Base-by-base conservation (phyloP, 1,140 invertebrate species). In the Philotrypesis tridentata region DNA sequence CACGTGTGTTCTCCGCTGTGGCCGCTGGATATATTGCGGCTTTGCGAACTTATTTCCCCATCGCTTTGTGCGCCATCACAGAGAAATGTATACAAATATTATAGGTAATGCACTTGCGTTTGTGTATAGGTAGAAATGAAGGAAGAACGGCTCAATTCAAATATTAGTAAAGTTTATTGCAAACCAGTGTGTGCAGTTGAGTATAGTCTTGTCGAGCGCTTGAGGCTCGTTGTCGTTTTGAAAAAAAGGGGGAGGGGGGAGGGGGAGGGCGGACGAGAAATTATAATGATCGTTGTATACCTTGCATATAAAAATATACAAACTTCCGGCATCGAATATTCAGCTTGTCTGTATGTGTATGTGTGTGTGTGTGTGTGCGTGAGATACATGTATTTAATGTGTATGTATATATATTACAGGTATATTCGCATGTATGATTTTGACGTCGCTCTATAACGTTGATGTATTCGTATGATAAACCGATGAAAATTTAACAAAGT, bases 401-500 rank as follows among this genome's bases (percentile, higher is more conserved):
- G 33, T 37, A 37, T 37, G 33, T 37, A 37, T 37, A 37, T 37
- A 37, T 37, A n/a, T n/a, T n/a, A n/a, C n/a, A n/a, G n/a, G n/a
- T n/a, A n/a, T n/a, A n/a, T n/a, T n/a, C n/a, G n/a, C n/a, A n/a
- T n/a, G n/a, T n/a, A 37, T 37, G 9, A 48, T 48, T 48, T 48
- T 48, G 40, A 43, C 40, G 40, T 48, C 48, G 21, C 17, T 21
- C 4, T 21, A 43, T 43, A 12, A n/a, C n/a, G n/a, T n/a, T n/a
- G 48, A 55, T n/a, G n/a, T 55, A 48, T 17, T n/a, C n/a, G n/a
- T n/a, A n/a, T n/a, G n/a, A 40, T 9, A 9, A 65, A n/a, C 61
- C 63, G 29, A 61, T 85, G 84, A 82, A 55, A 82, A 85, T 87
- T 86, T 85, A 87, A 87, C 85, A 85, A 85, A 87, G 80, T 88